A percentile compares a stretch with the other conserved stretches of the same genome.
Evolutionary conservation across 2,113 vertebrate genomes (phyloP).

Genomic region (Chaetura pelagica): DNA sequence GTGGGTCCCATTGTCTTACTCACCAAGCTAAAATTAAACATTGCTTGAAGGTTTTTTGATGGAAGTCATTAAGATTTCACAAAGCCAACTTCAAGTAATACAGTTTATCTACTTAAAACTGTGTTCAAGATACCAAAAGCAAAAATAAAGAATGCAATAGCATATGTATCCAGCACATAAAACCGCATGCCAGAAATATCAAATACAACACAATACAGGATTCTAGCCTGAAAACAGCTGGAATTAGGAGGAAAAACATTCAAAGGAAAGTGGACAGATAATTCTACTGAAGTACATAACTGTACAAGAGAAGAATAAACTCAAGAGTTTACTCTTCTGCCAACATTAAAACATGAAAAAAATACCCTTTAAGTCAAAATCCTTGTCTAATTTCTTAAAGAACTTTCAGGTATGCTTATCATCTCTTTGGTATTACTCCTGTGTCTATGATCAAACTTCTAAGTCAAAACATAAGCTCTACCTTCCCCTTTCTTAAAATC

Average conservation of each 20-base stretch:
- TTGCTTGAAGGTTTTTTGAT: background rate
- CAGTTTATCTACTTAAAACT: background rate
- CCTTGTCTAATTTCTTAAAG: background rate
- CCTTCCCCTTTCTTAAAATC: fast-evolving
- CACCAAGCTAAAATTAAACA: background rate
- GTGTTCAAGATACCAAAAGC: background rate
- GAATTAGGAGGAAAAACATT: background rate
- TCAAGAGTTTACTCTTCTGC: background rate
- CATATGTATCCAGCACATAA: background rate
- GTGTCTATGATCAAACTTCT: background rate
- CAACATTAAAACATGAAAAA: background rate
- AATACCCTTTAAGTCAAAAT: background rate
- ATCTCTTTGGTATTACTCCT: background rate
- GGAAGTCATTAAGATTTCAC: background rate
- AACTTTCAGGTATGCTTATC: background rate
- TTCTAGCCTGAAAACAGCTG: background rate
- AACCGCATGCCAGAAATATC: background rate
- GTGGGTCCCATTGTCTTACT: background rate
- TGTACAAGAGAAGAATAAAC: background rate
- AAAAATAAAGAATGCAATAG: background rate
- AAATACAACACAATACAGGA: background rate
- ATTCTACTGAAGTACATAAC: background rate
- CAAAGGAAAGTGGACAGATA: background rate
- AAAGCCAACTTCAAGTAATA: background rate
- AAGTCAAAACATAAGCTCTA: background rate